Evolutionary conservation across 2,888 invertebrate species (phyloP).

Genomic region (Theretra japonica): DNA sequence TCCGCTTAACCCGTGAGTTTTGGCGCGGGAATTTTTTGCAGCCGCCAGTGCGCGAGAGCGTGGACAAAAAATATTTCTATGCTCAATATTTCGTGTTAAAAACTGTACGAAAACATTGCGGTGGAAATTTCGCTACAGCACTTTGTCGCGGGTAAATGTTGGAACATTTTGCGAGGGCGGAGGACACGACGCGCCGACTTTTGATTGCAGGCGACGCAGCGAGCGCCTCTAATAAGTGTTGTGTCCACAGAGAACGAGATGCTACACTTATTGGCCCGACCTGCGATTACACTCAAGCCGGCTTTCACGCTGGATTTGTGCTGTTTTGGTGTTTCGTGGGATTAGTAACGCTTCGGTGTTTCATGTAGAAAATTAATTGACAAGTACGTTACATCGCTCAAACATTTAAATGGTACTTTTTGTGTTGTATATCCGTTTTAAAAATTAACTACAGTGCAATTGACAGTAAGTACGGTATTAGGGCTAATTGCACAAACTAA

Average conservation of each 20-base stretch:
- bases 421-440: too few species aligned
- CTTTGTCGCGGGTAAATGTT: constrained; percentile 4
- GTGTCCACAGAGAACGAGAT: constrained; percentile 42
- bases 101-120: constrained; percentile 14
- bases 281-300: not conserved
- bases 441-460: too few species aligned
- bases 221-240: constrained; percentile 42
- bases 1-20: constrained; percentile 1
- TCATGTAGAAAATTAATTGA: too few species aligned
- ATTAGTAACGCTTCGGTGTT: too few species aligned
- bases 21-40: not conserved
- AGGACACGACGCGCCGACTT: constrained; percentile 9
- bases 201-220: constrained; percentile 42
- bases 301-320: not conserved
- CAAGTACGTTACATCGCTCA: too few species aligned
- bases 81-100: constrained; percentile 18
- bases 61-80: constrained; percentile 18
- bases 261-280: constrained; percentile 43
- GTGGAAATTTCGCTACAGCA: not conserved
- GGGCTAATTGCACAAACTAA: too few species aligned
- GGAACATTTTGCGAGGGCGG: constrained; percentile 10
- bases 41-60: not conserved
- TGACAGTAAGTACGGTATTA: too few species aligned
- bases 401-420: too few species aligned
- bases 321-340: not conserved